Evolutionary conservation across 64 coral and sea anemone species (phyloP), one percentile per base, ranked within the genome.

Genomic region (Pachyseris speciosa): DNA sequence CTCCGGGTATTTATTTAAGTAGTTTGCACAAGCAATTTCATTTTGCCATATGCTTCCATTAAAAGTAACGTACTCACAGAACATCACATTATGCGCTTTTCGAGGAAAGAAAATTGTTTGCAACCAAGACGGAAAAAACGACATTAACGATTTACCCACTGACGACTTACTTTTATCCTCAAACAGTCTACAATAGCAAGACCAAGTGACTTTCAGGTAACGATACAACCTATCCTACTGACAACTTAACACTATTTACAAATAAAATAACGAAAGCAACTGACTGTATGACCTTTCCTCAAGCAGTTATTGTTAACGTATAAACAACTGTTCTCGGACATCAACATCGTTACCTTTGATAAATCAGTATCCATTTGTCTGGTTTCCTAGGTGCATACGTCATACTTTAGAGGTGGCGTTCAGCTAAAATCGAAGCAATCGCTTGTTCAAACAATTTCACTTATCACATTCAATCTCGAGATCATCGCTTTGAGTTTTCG

Each of bases 151-250:
- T 7, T 81, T 57, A 80, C 32, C 32, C 9, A 33, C 52, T 80
- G 77, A 81, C 53, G 77, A 81, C 77, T 25, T 81, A 81, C 77
- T 81, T 81, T 81, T 81, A 81, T 81, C 77, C 77, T 61, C 37
- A 26, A 81, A 81, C 77, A 81, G 77, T 81, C 77, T 26, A 81
- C 77, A 63, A 81, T 81, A 81, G 53, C 77, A 81, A 81, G 77
- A 81, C 77, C 77, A 81, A 59, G 77, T 61, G 77, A 81, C 53
- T 63, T 63, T 9, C 52, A 81, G 77, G 77, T 81, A 81, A 81
- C 53, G 20, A 60, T 8, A 61, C 26, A 5, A 40, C 52, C 15
- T 53, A 15, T 77, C n/a, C n/a, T 81, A 40, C 77, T 63, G 77
- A 60, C 77, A 40, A 25, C 20, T 25, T 55, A 55, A 49, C 63